Conservation (phyloP, 2,888 invertebrate genomes). For the Vanessa cardui region DNA sequence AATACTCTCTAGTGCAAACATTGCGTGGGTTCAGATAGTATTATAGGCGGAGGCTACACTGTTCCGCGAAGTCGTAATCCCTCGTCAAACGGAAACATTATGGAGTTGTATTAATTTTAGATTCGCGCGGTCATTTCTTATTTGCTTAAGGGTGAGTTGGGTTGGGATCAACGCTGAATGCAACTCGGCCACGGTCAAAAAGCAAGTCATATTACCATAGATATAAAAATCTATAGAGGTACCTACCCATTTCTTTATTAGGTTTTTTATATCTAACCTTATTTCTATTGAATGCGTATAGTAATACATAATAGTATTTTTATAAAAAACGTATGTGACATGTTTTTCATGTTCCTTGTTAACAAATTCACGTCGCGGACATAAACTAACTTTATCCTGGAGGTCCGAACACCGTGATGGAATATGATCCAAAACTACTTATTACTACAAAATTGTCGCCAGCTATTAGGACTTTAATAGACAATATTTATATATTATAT, state of each 20-base stretch:
- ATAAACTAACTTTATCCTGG: too few relatives aligned
- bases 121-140: conserved; percentile 62
- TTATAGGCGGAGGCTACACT: conserved; percentile 6
- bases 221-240: conserved; percentile 49
- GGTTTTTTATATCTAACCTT: too few relatives aligned
- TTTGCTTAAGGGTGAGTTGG: conserved; percentile 66
- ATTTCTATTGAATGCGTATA: too few relatives aligned
- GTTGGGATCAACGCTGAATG: conserved; percentile 61
- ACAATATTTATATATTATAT: too few relatives aligned
- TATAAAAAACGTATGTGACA: too few relatives aligned
- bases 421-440: too few relatives aligned
- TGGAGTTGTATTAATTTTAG: conserved; percentile 34
- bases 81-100: conserved; percentile 28
- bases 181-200: conserved; percentile 57
- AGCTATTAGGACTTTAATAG: too few relatives aligned
- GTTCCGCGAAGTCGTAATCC: conserved; percentile 39
- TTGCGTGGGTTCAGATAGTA: conserved; percentile 14
- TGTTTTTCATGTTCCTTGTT: too few relatives aligned
- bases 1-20: conserved; percentile 4
- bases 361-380: too few relatives aligned
- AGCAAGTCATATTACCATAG: conserved; percentile 74
- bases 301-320: too few relatives aligned
- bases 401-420: too few relatives aligned
- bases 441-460: too few relatives aligned
- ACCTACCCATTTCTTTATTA: not conserved